phyloP scores from a whole-genome alignment of 2,797 vertebrate species.

The Anas bernieri region DNA sequence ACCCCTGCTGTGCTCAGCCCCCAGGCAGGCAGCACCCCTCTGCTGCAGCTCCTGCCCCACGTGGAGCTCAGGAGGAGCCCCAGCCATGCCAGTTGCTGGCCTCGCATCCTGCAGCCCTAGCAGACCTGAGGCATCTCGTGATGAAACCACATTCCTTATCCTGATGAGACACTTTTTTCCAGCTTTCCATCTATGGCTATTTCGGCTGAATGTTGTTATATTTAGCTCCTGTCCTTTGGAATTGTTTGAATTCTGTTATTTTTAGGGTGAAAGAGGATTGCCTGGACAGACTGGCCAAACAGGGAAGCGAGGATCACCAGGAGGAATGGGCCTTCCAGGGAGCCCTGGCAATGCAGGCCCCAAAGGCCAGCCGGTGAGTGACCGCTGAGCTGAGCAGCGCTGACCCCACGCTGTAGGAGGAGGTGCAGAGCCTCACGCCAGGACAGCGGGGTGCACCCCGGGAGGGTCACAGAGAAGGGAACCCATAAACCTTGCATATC shows the following conservation, averaged over 20 bases:
- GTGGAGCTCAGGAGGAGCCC: background rate
- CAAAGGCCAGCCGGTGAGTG: constrained; percentile 91
- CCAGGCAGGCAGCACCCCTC: background rate
- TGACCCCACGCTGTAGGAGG: background rate
- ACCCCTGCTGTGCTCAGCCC: background rate
- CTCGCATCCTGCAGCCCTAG: background rate
- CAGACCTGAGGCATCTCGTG: constrained; percentile 4
- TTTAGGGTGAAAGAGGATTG: constrained; percentile 90
- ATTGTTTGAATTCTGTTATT: constrained; percentile 50
- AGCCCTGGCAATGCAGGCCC: constrained; percentile 84
- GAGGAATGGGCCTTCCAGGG: constrained; percentile 87
- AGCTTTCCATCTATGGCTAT: constrained; percentile 43
- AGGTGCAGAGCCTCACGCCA: background rate
- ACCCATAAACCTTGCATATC: background rate
- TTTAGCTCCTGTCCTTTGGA: constrained; percentile 33
- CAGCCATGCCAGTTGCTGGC: background rate
- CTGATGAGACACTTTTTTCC: background rate
- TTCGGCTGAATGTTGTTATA: background rate
- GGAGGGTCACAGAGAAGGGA: background rate
- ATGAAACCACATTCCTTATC: background rate
- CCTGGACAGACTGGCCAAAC: constrained; percentile 84
- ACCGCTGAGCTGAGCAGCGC: background rate
- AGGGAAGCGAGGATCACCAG: constrained; percentile 86
- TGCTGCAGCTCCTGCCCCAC: background rate
- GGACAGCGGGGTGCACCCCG: background rate